phyloP scores from a whole-genome alignment of 2,797 vertebrate species.

The Tadarida brasiliensis region DNA sequence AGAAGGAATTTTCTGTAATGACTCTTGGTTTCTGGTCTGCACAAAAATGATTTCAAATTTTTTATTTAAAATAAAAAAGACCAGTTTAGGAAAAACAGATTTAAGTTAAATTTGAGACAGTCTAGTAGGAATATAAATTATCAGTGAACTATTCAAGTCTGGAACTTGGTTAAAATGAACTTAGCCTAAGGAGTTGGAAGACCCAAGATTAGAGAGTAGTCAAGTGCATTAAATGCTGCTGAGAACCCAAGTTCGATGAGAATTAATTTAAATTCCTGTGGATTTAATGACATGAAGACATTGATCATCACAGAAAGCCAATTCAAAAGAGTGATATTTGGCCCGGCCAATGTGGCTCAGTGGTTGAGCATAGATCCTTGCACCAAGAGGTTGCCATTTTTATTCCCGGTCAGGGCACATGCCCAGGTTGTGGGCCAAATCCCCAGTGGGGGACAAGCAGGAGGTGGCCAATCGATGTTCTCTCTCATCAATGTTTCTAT shows the following conservation, averaged over 20 bases:
- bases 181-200: background rate
- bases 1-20: background rate
- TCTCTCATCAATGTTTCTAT: no score
- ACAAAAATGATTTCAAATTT: background rate
- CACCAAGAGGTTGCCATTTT: no score
- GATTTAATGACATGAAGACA: background rate
- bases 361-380: no score
- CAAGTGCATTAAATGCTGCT: background rate
- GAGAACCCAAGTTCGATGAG: background rate
- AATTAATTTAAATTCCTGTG: background rate
- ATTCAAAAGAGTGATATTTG: conserved; percentile 28
- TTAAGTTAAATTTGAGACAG: background rate
- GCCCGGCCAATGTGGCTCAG: no score
- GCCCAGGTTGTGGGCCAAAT: no score
- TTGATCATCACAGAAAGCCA: background rate
- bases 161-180: background rate
- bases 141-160: background rate
- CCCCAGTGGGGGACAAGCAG: no score
- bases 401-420: no score
- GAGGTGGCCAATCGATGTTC: no score
- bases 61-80: background rate
- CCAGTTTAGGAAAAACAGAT: background rate
- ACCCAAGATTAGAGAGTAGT: background rate
- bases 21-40: background rate
- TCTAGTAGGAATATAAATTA: background rate